phyloP scores from a whole-genome alignment of 1,140 invertebrate species.

The Drosophila yakuba region DNA sequence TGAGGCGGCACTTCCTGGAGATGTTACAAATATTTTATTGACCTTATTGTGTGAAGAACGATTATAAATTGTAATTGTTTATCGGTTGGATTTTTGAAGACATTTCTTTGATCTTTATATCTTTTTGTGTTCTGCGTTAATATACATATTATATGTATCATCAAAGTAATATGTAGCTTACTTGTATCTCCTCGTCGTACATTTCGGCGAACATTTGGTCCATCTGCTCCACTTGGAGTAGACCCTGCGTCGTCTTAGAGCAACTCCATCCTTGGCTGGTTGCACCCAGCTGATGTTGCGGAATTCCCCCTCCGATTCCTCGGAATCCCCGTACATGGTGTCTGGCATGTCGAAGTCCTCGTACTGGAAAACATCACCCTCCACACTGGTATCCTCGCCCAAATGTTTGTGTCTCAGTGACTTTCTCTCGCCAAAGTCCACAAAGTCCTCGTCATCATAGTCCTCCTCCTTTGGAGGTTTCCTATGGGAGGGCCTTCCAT shows the following conservation, averaged over 20 bases:
- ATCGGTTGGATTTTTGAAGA: not conserved
- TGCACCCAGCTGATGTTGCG: slow-evolving; percentile 42
- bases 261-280: slow-evolving; percentile 55
- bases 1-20: slow-evolving; percentile 90
- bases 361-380: slow-evolving; percentile 76
- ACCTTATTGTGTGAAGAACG: not conserved
- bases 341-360: slow-evolving; percentile 74
- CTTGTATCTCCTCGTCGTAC: slow-evolving; percentile 85
- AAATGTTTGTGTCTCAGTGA: slow-evolving; percentile 31
- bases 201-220: slow-evolving; percentile 84
- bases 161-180: slow-evolving; percentile 28
- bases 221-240: slow-evolving; percentile 85
- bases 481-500: slow-evolving; percentile 11
- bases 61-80: not conserved
- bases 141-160: too few species aligned
- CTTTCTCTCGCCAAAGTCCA: slow-evolving; percentile 50
- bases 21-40: not conserved
- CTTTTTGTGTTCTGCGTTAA: not conserved
- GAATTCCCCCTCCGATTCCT: slow-evolving; percentile 49
- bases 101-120: not conserved
- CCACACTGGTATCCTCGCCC: slow-evolving; percentile 34
- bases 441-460: slow-evolving; percentile 62
- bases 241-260: slow-evolving; percentile 53
- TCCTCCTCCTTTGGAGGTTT: slow-evolving; percentile 24
- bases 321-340: slow-evolving; percentile 42